Conservation (phyloP, 2,888 invertebrate species). For the Ophion obscuratus region DNA sequence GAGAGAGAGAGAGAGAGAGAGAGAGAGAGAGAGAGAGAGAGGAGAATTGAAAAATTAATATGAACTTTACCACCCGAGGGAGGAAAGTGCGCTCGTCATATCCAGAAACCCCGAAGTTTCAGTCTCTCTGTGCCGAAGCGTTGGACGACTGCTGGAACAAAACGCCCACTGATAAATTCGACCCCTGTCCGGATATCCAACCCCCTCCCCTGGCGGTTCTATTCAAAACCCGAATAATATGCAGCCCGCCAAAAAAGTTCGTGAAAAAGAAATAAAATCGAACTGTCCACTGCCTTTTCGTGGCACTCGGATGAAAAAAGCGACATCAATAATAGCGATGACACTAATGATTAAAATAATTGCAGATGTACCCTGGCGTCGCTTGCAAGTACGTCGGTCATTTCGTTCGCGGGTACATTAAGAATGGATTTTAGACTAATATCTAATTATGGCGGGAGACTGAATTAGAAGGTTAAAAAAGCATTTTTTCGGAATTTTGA, state of each 20-base stretch:
- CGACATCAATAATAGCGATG: no score
- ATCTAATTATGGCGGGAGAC: no score
- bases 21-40: background rate
- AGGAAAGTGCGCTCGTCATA: constrained; percentile 30
- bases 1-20: background rate
- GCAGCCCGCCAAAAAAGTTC: background rate
- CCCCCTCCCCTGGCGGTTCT: background rate
- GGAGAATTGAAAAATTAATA: constrained; percentile 64
- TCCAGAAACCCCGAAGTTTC: constrained; percentile 55
- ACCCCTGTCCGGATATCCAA: constrained; percentile 29
- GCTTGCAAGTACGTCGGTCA: no score
- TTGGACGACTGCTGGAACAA: constrained; percentile 39
- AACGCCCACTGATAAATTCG: constrained; percentile 38
- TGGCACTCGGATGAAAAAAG: no score
- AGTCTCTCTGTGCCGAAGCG: constrained; percentile 27
- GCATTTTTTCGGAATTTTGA: no score
- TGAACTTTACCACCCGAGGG: constrained; percentile 55
- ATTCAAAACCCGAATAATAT: constrained; percentile 36
- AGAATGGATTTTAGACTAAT: no score
- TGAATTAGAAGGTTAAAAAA: no score
- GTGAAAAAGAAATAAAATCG: background rate
- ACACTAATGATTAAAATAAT: no score
- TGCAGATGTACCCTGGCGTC: no score
- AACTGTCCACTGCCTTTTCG: background rate
- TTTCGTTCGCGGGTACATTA: no score